These are phyloP conservation scores for Magallana angulata DNA, from an alignment of 1,140 invertebrate species.

Conservation along the genomic window DNA sequence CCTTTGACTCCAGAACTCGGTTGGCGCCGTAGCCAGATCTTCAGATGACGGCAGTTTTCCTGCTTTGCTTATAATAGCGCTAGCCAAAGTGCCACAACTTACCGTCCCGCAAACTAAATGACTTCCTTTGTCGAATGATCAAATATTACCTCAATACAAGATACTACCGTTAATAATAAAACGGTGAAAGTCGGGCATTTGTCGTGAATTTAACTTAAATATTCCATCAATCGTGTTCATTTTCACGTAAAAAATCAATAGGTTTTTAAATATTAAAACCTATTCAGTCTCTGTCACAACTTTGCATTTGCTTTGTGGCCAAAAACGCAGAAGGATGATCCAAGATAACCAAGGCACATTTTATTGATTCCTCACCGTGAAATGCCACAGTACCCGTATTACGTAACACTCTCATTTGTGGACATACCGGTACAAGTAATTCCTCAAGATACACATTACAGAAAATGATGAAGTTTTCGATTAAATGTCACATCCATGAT, in stretches of 20 bases:
- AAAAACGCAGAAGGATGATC: neutral
- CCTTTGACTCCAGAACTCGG: neutral
- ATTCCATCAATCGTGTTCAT: neutral
- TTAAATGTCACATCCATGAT: neutral
- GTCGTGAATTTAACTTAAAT: neutral
- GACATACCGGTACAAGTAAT: constrained; percentile 6
- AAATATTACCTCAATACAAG: neutral
- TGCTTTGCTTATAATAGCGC: neutral
- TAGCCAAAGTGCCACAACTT: neutral
- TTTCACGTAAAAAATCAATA: neutral
- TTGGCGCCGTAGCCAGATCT: neutral
- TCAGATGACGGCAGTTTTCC: neutral
- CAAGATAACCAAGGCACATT: neutral
- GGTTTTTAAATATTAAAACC: constrained; percentile 33
- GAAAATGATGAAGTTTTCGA: neutral
- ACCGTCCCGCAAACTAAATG: neutral
- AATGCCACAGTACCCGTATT: neutral
- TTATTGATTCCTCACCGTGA: neutral
- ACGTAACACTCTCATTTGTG: neutral
- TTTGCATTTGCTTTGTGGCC: neutral
- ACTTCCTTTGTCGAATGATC: neutral
- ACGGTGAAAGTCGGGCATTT: too few relatives aligned
- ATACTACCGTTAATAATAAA: neutral
- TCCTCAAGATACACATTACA: neutral
- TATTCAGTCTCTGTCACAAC: neutral